Evolutionary conservation across 2,113 vertebrate species (phyloP).

Genomic region (Excalfactoria chinensis): DNA sequence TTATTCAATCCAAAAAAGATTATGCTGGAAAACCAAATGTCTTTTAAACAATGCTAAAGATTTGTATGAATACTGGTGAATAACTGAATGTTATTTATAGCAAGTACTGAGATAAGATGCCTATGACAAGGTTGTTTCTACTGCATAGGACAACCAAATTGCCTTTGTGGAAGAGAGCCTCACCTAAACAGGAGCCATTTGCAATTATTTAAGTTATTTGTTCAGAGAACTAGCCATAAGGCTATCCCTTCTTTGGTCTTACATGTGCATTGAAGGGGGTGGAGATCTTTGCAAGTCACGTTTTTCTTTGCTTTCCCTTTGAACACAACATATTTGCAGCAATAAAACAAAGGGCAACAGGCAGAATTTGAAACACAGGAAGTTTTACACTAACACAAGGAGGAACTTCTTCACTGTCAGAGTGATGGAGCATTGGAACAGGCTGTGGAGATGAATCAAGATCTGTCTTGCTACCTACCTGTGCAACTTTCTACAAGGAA

Average conservation of each 20-base stretch:
- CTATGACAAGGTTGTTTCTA: background rate
- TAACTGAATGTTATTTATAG: background rate
- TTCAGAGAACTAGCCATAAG: background rate
- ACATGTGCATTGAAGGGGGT: background rate
- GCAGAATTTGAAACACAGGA: too few relatives aligned
- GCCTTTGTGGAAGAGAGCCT: background rate
- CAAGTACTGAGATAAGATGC: background rate
- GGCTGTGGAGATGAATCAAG: too few relatives aligned
- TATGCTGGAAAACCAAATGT: rapidly evolving
- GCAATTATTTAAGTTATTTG: background rate
- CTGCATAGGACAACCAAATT: background rate
- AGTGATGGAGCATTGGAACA: too few relatives aligned
- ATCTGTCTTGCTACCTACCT: too few relatives aligned
- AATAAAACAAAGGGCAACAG: too few relatives aligned
- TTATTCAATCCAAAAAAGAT: background rate
- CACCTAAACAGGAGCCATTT: background rate
- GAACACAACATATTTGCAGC: background rate
- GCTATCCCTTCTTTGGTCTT: background rate
- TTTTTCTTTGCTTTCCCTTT: background rate
- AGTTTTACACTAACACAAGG: too few relatives aligned
- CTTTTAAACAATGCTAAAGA: background rate
- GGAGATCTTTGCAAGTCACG: background rate
- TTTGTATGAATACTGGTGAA: background rate
- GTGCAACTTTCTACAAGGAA: too few relatives aligned
- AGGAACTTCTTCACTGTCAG: too few relatives aligned